A percentile compares a stretch with the other conserved stretches of the same genome.
phyloP scores from a whole-genome alignment of 2,113 vertebrate genomes.

The Lepisosteus osseus region DNA sequence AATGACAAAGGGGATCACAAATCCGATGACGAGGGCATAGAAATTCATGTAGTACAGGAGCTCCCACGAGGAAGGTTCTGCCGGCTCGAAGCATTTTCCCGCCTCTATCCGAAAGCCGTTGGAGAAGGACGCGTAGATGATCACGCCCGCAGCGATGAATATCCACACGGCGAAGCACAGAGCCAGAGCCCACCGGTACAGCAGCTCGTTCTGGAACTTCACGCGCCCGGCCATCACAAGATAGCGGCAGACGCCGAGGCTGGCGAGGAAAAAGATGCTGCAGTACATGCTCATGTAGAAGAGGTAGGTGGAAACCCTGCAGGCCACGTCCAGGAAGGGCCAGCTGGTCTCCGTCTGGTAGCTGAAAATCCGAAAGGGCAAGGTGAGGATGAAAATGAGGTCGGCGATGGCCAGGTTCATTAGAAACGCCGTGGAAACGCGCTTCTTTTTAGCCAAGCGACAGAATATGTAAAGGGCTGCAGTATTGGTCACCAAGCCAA shows the following conservation, averaged over 20 bases:
- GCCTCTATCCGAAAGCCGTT: not conserved
- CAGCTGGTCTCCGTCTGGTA: not conserved
- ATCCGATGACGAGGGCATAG: conserved; percentile 33
- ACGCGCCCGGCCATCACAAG: conserved; percentile 16
- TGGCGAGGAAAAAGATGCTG: conserved; percentile 39
- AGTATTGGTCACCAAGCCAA: conserved; percentile 25
- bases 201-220: conserved; percentile 17
- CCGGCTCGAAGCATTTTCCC: conserved; percentile 34
- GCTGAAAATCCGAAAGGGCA: conserved; percentile 25
- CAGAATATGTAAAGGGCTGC: conserved; percentile 34
- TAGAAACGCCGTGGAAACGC: conserved; percentile 33
- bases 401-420: conserved; percentile 32
- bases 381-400: conserved; percentile 29
- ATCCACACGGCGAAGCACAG: conserved; percentile 29
- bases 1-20: conserved; percentile 24
- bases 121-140: not conserved
- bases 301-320: conserved; percentile 29
- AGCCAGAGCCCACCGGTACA: conserved; percentile 13
- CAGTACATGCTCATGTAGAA: conserved; percentile 44
- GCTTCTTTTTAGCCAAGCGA: conserved; percentile 25
- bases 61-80: conserved; percentile 3
- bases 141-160: not conserved
- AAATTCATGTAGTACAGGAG: conserved; percentile 33
- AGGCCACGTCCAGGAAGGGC: conserved; percentile 6
- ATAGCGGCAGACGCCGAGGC: conserved; percentile 36